Conservation (phyloP, 2,888 invertebrate genomes). For the Lepeophtheirus nordmannii region DNA sequence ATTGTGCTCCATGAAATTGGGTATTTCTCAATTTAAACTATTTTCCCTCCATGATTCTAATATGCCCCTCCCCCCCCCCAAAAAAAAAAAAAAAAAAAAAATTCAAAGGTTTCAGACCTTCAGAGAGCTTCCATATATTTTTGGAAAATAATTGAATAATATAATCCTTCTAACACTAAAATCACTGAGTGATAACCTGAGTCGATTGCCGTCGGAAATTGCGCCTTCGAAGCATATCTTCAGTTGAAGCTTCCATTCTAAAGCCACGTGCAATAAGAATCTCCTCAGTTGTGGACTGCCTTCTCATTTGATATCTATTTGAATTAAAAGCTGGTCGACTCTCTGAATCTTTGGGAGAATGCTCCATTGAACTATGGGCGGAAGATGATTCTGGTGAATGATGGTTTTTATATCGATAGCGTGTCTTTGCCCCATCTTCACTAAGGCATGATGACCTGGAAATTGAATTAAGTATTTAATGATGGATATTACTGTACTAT, state of each 20-base stretch:
- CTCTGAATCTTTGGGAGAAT: conserved; percentile 18
- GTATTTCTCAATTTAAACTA: too few species aligned
- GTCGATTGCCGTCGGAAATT: conserved; percentile 75
- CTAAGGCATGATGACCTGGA: conserved; percentile 11
- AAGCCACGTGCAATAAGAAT: conserved; percentile 75
- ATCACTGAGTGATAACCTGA: not conserved
- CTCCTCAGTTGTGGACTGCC: conserved; percentile 80
- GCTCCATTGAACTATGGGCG: conserved; percentile 13
- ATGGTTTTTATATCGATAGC: conserved; percentile 1
- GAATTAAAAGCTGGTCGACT: not conserved
- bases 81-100: too few species aligned
- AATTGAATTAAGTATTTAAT: not conserved
- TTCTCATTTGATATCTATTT: conserved; percentile 33
- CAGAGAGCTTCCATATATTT: too few species aligned
- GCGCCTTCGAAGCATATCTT: conserved; percentile 78
- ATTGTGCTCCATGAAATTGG: too few species aligned
- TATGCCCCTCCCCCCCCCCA: too few species aligned
- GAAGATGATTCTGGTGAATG: conserved; percentile 7
- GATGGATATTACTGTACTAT: not conserved
- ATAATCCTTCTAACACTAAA: too few species aligned
- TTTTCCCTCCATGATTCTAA: too few species aligned
- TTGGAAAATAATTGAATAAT: too few species aligned
- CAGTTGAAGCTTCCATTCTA: conserved; percentile 72
- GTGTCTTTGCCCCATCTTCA: not conserved
- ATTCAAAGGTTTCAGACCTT: too few species aligned